Evolutionary conservation across 2,797 vertebrate species (phyloP).

Genomic region (Bufotes viridis): DNA sequence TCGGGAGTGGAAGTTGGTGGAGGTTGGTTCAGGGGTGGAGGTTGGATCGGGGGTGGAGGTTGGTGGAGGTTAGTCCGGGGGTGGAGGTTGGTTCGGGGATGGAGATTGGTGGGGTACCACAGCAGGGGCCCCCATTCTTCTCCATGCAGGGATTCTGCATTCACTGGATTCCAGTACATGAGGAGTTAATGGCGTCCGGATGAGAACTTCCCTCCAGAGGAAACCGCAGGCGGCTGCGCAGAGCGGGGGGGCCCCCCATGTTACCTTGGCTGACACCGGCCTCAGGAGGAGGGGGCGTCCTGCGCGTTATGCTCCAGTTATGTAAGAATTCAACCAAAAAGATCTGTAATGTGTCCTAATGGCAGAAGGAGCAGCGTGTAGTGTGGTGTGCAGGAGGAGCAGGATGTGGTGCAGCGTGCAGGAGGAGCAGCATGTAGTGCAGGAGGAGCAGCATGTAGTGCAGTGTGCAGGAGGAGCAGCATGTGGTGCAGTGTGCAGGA

Average conservation of each 20-base stretch:
- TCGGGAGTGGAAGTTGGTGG: no score
- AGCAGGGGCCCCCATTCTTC: neutral
- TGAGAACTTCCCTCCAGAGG: neutral
- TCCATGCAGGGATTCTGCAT: no score
- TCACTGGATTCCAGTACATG: neutral
- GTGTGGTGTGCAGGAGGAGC: no score
- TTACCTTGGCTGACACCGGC: conserved; percentile 45
- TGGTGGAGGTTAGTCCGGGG: neutral
- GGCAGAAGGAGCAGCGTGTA: no score
- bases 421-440: no score
- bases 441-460: no score
- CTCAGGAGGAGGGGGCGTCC: neutral
- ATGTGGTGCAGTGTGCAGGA: no score
- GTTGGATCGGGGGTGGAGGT: neutral
- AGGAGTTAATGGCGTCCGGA: neutral
- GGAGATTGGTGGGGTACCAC: neutral
- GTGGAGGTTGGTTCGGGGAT: neutral
- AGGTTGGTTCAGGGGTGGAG: neutral
- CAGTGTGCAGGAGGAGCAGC: no score
- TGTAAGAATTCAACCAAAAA: no score
- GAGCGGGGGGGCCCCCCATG: conserved; percentile 4
- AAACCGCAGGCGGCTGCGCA: conserved; percentile 2
- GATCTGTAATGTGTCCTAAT: no score
- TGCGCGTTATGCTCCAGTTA: neutral
- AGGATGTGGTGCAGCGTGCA: no score